phyloP scores from a whole-genome alignment of 2,888 invertebrate species.

The Elaeidobius kamerunicus region DNA sequence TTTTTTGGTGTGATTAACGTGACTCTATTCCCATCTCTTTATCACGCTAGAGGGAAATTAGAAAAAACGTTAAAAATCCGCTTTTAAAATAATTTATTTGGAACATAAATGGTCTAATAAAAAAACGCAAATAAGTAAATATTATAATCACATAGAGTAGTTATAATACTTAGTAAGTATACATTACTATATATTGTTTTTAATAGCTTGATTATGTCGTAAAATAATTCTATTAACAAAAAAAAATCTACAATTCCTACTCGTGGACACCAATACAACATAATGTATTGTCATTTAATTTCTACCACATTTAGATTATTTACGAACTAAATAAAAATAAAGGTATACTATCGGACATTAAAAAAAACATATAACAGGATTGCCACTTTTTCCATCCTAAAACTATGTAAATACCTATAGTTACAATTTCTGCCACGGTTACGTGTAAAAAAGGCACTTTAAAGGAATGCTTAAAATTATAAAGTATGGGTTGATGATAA shows the following conservation, averaged over 20 bases:
- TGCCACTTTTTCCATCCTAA: slow-evolving; percentile 19
- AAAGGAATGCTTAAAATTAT: slow-evolving; percentile 40
- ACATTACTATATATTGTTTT: slow-evolving; percentile 18
- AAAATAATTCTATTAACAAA: slow-evolving; percentile 1
- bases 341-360: slow-evolving; percentile 17
- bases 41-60: slow-evolving; percentile 13
- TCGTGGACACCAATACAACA: slow-evolving; percentile 9
- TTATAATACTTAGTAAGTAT: slow-evolving; percentile 27
- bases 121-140: slow-evolving; percentile 24
- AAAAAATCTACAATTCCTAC: slow-evolving; percentile 6
- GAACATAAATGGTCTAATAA: slow-evolving; percentile 28
- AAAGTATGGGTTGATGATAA: slow-evolving; percentile 24
- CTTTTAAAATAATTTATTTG: slow-evolving; percentile 29
- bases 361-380: slow-evolving; percentile 20
- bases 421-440: slow-evolving; percentile 16
- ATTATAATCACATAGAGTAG: slow-evolving; percentile 29
- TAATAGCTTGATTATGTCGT: slow-evolving; percentile 12
- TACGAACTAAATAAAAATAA: neutral
- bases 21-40: slow-evolving; percentile 26
- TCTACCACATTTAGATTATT: slow-evolving; percentile 12
- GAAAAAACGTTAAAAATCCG: slow-evolving; percentile 14
- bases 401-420: slow-evolving; percentile 22
- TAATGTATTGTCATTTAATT: slow-evolving; percentile 9
- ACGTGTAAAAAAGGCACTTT: slow-evolving; percentile 40
- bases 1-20: too few relatives aligned